Conservation (phyloP, 2,888 invertebrate genomes). For the Campaea margaritaria region DNA sequence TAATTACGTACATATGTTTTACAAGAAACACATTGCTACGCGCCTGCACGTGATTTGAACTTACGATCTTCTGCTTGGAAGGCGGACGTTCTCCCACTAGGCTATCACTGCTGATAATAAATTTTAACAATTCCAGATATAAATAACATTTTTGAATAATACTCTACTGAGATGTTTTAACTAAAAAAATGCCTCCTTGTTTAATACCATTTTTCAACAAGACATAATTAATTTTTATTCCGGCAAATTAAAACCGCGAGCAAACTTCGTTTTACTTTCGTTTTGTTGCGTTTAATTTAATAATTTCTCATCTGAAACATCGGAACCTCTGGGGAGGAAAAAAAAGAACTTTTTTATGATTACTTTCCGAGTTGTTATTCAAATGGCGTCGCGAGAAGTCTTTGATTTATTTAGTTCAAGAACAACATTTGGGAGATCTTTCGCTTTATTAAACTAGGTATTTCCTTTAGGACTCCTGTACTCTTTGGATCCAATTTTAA, state of each 20-base stretch:
- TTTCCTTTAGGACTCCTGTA: constrained; percentile 33
- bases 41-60: no score
- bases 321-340: constrained; percentile 40
- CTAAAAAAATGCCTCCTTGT: constrained; percentile 1
- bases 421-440: constrained; percentile 45
- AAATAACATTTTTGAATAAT: no score
- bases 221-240: constrained; percentile 33
- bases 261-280: constrained; percentile 34
- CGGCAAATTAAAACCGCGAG: constrained; percentile 37
- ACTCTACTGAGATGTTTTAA: not conserved
- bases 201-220: constrained; percentile 12
- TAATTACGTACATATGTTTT: no score
- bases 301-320: constrained; percentile 44
- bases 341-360: constrained; percentile 44
- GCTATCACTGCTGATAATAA: no score
- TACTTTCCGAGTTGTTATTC: constrained; percentile 53
- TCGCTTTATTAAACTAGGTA: constrained; percentile 22
- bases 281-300: constrained; percentile 45
- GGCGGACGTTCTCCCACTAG: no score
- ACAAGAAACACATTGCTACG: no score
- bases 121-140: no score
- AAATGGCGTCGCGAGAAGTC: constrained; percentile 38
- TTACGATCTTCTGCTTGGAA: no score
- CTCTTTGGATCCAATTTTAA: not conserved
- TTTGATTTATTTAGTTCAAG: constrained; percentile 58